phyloP scores from a whole-genome alignment of 1,140 invertebrate genomes.

The Anagrus nilaparvatae region DNA sequence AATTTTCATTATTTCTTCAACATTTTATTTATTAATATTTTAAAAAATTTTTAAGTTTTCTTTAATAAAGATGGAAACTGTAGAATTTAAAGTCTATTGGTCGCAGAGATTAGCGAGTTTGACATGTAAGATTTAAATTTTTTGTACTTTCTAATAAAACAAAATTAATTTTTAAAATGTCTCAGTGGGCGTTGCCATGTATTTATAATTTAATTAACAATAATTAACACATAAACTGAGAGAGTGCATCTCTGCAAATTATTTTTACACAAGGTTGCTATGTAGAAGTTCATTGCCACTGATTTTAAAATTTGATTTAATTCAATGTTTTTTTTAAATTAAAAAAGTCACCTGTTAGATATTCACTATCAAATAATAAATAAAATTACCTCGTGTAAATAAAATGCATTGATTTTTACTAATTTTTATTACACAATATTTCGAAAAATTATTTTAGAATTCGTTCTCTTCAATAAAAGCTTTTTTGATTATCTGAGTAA shows the following conservation, averaged over 20 bases:
- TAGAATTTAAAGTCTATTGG: conserved; percentile 23
- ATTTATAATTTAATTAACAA: not conserved
- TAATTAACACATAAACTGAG: not conserved
- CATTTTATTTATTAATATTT: too few relatives aligned
- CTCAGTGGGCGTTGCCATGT: too few relatives aligned
- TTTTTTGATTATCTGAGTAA: too few relatives aligned
- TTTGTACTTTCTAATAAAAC: not conserved
- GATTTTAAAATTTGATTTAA: not conserved
- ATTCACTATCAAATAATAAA: too few relatives aligned
- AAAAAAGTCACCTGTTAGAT: too few relatives aligned
- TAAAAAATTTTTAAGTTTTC: too few relatives aligned
- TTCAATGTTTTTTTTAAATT: too few relatives aligned
- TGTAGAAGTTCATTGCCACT: not conserved
- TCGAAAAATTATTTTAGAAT: conserved; percentile 1
- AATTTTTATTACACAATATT: too few relatives aligned
- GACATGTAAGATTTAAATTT: conserved; percentile 18
- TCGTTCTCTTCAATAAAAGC: too few relatives aligned
- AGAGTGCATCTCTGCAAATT: not conserved
- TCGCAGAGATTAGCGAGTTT: conserved; percentile 25
- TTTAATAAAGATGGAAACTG: too few relatives aligned
- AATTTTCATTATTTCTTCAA: too few relatives aligned
- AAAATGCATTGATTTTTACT: not conserved
- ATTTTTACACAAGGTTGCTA: not conserved
- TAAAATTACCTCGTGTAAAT: too few relatives aligned
- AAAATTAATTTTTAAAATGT: not conserved